A percentile compares a stretch with the other conserved stretches of the same genome.
phyloP scores from a whole-genome alignment of 2,113 vertebrate genomes.

The Brachyhypopomus gauderio region DNA sequence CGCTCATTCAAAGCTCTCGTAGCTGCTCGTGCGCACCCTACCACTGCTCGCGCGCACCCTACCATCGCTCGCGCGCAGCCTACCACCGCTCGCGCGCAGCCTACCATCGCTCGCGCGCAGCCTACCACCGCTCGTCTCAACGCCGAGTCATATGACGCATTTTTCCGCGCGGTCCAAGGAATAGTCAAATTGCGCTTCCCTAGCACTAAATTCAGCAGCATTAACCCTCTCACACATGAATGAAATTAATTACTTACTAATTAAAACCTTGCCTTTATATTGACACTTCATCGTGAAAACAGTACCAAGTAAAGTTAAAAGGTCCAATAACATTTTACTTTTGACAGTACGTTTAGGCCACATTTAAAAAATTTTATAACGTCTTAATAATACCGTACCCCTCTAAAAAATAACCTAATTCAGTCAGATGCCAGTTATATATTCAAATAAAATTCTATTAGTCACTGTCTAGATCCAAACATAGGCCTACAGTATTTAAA shows the following conservation, averaged over 20 bases:
- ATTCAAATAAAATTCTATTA: too few relatives aligned
- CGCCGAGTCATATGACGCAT: slow-evolving; percentile 48
- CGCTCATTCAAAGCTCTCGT: slow-evolving; percentile 28
- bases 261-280: not conserved
- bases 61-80: not conserved
- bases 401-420: too few relatives aligned
- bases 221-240: not conserved
- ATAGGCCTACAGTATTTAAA: not conserved
- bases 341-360: too few relatives aligned
- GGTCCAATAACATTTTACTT: too few relatives aligned
- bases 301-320: too few relatives aligned
- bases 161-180: slow-evolving; percentile 63
- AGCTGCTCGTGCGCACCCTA: too few relatives aligned
- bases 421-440: too few relatives aligned
- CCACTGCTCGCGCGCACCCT: too few relatives aligned
- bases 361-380: too few relatives aligned
- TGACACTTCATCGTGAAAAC: not conserved
- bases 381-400: too few relatives aligned
- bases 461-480: not conserved
- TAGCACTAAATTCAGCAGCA: not conserved
- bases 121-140: not conserved
- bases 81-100: not conserved
- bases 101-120: not conserved
- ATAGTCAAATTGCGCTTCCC: slow-evolving; percentile 5
- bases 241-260: not conserved